Percentiles rank a stretch among this genome's conserved stretches.
phyloP scores from a whole-genome alignment of 1,140 invertebrate species.

The Ridgeia piscesae region DNA sequence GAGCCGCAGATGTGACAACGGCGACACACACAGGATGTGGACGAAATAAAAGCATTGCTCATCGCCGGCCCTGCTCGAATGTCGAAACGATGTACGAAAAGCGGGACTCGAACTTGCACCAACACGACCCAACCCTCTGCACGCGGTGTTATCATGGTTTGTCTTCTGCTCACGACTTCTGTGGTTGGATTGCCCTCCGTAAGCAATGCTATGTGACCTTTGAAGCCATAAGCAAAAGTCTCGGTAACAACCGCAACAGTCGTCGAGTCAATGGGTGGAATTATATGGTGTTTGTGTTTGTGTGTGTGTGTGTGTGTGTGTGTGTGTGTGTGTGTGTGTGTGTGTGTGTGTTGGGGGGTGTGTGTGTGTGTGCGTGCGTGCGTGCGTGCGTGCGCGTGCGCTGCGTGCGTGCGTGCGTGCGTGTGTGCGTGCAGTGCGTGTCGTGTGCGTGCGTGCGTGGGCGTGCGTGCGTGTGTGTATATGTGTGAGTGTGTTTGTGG shows the following conservation, averaged over 20 bases:
- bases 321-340: conserved; percentile 33
- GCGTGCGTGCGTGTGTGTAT: background rate
- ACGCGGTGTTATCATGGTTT: background rate
- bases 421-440: background rate
- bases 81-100: background rate
- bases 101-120: background rate
- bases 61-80: background rate
- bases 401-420: conserved; percentile 21
- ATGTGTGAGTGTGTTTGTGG: conserved; percentile 27
- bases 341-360: conserved; percentile 36
- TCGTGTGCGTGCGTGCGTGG: background rate
- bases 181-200: background rate
- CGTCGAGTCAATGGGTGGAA: background rate
- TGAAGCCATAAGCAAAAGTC: background rate
- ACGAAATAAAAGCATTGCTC: background rate
- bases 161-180: background rate
- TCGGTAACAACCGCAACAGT: background rate
- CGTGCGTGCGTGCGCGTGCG: conserved; percentile 28
- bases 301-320: conserved; percentile 29
- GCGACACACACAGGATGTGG: no score
- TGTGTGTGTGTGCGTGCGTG: conserved; percentile 36
- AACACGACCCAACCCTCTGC: background rate
- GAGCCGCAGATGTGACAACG: no score
- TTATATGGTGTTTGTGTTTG: background rate
- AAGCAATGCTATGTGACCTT: background rate